Percentiles rank a stretch among this genome's conserved stretches.
phyloP scores from a whole-genome alignment of 2,113 vertebrate species.

The Rhinoptilus africanus region DNA sequence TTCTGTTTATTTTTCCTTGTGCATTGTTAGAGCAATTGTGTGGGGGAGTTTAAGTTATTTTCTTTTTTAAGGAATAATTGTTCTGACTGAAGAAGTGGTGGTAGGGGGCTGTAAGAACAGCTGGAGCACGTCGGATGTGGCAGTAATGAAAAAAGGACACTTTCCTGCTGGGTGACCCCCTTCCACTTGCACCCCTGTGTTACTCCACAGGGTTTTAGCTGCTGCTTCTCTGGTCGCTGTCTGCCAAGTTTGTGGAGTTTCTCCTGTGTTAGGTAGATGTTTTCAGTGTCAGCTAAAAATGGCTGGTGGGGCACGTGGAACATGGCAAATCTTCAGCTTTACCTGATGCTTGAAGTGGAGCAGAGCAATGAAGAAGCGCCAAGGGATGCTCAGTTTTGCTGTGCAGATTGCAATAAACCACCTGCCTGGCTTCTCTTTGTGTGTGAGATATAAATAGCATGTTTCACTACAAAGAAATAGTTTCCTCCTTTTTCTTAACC shows the following conservation, averaged over 20 bases:
- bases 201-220: neutral
- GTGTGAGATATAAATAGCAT: fast-evolving
- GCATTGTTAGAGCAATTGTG: neutral
- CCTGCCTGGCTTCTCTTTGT: neutral
- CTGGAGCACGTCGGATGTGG: neutral
- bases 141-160: neutral
- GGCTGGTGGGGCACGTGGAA: neutral
- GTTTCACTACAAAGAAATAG: neutral
- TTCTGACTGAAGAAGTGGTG: neutral
- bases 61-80: neutral
- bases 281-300: neutral
- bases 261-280: neutral
- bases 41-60: no score
- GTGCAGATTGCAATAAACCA: neutral
- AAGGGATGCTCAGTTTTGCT: neutral
- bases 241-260: neutral
- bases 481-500: neutral
- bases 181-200: neutral
- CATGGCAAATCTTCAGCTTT: neutral
- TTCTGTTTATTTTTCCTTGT: neutral
- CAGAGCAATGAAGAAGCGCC: neutral
- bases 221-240: neutral
- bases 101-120: neutral
- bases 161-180: neutral
- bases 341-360: neutral